Base-by-base conservation (phyloP, 2,888 invertebrate species). In the Pristionchus maxplancki region DNA sequence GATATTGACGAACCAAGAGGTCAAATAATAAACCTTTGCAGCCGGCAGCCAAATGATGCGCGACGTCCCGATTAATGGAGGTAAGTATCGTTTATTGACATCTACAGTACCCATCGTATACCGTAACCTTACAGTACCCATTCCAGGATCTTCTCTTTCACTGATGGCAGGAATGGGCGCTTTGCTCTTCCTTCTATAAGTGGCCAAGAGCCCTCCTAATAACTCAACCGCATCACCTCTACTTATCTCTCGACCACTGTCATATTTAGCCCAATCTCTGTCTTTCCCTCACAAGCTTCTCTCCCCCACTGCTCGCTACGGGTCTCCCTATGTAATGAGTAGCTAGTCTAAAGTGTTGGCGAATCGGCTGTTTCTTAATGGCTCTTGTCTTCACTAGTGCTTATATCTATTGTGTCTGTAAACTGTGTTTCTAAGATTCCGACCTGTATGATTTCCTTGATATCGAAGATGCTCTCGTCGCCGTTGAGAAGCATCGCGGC, bases 41-140 rank as follows among this genome's bases (percentile, higher is more conserved):
- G 82, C 82, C 31, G 53, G 82, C 31, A 83, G 31, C 82, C 82
- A 83, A 53, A 37, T 83, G 53, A 83, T 83, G 82, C 37, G 82
- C 9, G 82, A 83, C 37, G 53, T 34, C 31, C 50, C 53, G 0
- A 34, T 53, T 24, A 83, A 83, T 53, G 53, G 82, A 83, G 82
- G 82, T 83, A 17, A 31, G 24, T 24, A 48, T 24, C 24, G 2
- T 74, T 34, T 67, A 34, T 34, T 11, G 13, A 31, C 31, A 34
- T 8, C 8, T 31, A 67, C 34, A 34, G 13, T 67, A 34, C 34
- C 17, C 28, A 17, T 8, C n/a, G n/a, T n/a, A n/a, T 28, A 31
- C 31, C n/a, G 64, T 31, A 64, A 28, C 64, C 64, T 15, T 0
- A 64, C 31, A 67, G 8, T 15, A 5, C 3, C 15, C 31, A 34